phyloP scores from a whole-genome alignment of 2,888 invertebrate species.

The Tachina fera region DNA sequence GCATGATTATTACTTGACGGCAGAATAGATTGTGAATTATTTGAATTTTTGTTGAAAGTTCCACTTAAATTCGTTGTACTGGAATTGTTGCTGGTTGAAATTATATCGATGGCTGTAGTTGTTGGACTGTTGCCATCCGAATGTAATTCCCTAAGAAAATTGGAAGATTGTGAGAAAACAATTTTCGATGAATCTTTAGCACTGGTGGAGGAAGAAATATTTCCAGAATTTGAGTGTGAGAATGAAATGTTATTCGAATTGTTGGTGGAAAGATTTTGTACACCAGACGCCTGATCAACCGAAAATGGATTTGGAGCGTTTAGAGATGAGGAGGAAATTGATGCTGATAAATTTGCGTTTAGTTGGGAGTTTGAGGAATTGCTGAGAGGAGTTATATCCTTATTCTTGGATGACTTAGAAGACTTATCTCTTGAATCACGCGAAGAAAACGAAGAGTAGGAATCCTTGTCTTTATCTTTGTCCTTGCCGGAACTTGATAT shows the following conservation, averaged over 20 bases:
- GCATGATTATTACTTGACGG: conserved; percentile 35
- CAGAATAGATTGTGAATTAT: conserved; percentile 60
- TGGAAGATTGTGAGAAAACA: conserved; percentile 61
- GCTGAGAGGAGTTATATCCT: conserved; percentile 73
- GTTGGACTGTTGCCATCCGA: conserved; percentile 74
- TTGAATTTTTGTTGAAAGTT: conserved; percentile 60
- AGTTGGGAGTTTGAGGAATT: conserved; percentile 58
- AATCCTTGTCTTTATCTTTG: conserved; percentile 80
- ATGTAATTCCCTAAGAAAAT: conserved; percentile 65
- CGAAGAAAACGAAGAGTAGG: conserved; percentile 79
- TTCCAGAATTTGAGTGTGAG: conserved; percentile 70
- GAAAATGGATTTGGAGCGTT: conserved; percentile 44
- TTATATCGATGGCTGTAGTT: conserved; percentile 64
- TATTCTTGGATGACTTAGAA: conserved; percentile 81
- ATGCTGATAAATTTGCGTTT: conserved; percentile 30
- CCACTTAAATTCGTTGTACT: conserved; percentile 72
- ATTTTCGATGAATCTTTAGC: conserved; percentile 60
- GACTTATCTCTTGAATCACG: conserved; percentile 80
- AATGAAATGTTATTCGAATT: conserved; percentile 70
- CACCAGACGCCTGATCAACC: conserved; percentile 55
- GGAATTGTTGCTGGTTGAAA: conserved; percentile 60
- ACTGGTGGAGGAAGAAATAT: conserved; percentile 52
- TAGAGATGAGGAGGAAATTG: conserved; percentile 63
- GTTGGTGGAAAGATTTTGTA: conserved; percentile 71
- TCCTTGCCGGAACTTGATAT: conserved; percentile 81